These are phyloP conservation scores for Novumbra hubbsi DNA, from an alignment of 2,797 vertebrate species.

Conservation along the genomic window DNA sequence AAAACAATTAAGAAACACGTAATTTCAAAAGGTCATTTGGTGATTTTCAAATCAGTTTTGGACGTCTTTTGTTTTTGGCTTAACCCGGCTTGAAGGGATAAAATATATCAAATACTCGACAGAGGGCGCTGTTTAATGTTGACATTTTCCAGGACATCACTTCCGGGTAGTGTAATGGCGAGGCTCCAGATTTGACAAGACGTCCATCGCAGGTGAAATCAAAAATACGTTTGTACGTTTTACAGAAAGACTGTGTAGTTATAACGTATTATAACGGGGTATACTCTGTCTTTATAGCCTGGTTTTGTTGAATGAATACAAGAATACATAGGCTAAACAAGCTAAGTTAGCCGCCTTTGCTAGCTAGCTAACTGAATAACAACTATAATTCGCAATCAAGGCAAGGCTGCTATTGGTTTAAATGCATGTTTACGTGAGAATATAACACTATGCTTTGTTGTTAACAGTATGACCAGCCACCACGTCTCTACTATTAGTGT, in stretches of 20 bases:
- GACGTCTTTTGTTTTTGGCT: neutral
- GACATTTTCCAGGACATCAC: neutral
- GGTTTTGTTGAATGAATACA: neutral
- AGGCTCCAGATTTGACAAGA: neutral
- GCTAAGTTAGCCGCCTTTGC: neutral
- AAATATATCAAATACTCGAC: neutral
- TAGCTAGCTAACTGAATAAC: neutral
- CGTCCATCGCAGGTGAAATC: neutral
- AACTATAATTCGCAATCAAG: neutral
- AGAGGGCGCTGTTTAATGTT: neutral
- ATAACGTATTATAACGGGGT: neutral
- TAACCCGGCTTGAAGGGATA: neutral
- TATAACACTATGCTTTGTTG: neutral
- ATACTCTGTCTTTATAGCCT: neutral
- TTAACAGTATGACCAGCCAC: neutral
- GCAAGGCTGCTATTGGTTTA: neutral
- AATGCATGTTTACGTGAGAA: neutral
- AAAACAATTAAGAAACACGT: neutral
- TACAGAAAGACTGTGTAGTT: neutral
- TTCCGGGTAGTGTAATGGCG: slow-evolving; percentile 1
- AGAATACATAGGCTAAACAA: neutral
- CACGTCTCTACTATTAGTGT: neutral
- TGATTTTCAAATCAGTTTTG: neutral
- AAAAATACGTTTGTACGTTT: neutral
- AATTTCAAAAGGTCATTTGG: neutral